Percentiles rank a stretch among this genome's conserved stretches.
These are phyloP conservation scores for Brachyhypopomus occidentalis DNA, from an alignment of 2,113 vertebrate species.

Conservation along the genomic window DNA sequence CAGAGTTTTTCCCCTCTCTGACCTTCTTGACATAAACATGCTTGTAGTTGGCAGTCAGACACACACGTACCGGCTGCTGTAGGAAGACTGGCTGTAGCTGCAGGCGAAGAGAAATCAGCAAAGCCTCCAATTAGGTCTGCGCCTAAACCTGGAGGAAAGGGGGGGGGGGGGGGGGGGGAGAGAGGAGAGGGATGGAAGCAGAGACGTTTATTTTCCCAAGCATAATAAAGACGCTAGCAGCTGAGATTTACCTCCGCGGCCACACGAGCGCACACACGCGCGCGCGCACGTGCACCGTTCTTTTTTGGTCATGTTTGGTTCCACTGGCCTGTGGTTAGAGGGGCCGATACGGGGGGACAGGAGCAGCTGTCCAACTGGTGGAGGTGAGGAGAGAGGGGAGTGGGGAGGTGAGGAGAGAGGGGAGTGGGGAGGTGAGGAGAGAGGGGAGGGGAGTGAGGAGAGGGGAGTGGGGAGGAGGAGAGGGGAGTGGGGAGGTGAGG, in stretches of 20 bases:
- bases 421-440: slow-evolving; percentile 79
- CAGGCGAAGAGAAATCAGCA: slow-evolving; percentile 87
- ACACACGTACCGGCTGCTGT: slow-evolving; percentile 78
- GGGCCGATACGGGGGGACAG: slow-evolving; percentile 64
- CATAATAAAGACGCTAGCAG: background rate
- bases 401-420: slow-evolving; percentile 69
- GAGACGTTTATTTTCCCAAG: slow-evolving; percentile 6
- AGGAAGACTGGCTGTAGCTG: slow-evolving; percentile 79
- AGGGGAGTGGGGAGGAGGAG: too few relatives aligned
- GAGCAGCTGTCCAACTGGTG: slow-evolving; percentile 81
- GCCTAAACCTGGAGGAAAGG: slow-evolving; percentile 69
- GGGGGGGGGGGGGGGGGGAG: background rate
- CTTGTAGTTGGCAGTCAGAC: background rate
- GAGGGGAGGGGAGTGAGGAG: slow-evolving; percentile 79
- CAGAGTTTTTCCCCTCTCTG: background rate
- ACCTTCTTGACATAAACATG: background rate
- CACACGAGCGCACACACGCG: too few relatives aligned
- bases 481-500: slow-evolving; percentile 79
- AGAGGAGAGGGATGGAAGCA: slow-evolving; percentile 33
- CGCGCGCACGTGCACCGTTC: background rate
- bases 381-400: slow-evolving; percentile 77
- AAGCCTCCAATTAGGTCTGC: slow-evolving; percentile 88
- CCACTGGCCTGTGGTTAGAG: slow-evolving; percentile 60
- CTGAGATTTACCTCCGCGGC: background rate
- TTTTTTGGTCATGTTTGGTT: slow-evolving; percentile 36